Percentiles rank a stretch among this genome's conserved stretches.
Evolutionary conservation across 2,113 vertebrate genomes (phyloP).

Genomic region (Prietella phreatophila): DNA sequence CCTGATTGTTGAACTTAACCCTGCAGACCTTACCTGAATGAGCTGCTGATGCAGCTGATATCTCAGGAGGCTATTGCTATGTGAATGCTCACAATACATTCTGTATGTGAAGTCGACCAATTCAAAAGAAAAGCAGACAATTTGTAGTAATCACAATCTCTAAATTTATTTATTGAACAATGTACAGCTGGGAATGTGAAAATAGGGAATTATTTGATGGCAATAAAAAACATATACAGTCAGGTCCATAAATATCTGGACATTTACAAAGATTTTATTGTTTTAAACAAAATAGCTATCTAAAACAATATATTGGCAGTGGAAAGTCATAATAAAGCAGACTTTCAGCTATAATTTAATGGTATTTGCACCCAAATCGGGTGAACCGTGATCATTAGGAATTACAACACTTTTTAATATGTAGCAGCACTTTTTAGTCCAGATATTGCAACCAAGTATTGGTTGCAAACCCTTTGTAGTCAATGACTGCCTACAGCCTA

Average conservation of each 20-base stretch:
- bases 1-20: conserved; percentile 65
- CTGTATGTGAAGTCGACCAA: background rate
- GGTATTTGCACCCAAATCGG: background rate
- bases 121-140: background rate
- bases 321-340: background rate
- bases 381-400: background rate
- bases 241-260: background rate
- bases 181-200: background rate
- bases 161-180: background rate
- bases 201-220: background rate
- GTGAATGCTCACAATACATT: background rate
- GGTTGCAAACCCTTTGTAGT: background rate
- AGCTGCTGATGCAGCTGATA: conserved; percentile 8
- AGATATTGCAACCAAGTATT: background rate
- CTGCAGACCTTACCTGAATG: conserved; percentile 40
- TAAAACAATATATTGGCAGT: background rate
- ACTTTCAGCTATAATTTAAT: background rate
- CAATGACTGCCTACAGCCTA: background rate
- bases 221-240: background rate
- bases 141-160: background rate
- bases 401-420: background rate
- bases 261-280: background rate
- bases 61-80: background rate
- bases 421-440: background rate
- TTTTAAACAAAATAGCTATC: background rate